Base-by-base conservation (phyloP, 2,797 vertebrate species). In the Rhynchotus rufescens region DNA sequence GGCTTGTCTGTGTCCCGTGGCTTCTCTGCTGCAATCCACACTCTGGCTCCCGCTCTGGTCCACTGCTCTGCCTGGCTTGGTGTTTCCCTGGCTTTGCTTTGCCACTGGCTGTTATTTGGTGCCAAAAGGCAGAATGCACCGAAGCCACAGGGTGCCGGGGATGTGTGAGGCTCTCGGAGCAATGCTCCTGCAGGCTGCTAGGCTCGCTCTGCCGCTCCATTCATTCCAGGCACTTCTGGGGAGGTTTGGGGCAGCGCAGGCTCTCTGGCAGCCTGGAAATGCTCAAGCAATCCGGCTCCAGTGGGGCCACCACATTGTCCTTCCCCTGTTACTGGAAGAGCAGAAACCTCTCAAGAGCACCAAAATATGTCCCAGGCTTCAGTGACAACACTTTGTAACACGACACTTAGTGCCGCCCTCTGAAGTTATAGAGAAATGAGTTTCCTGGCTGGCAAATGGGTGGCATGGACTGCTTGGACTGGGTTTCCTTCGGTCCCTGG, bases 111-210 rank as follows among this genome's bases (percentile, higher is more conserved):
- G 66, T 82, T 74, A 9, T 62, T 38, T 83, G 80, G 85, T 83
- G 91, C 95, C 93, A 26, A 88, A 84, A 93, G 88, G 94, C 93
- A 89, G 89, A 94, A 92, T 56, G 89, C 87, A 89, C 91, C 86
- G 92, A 82, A 93, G 73, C 67, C 82, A 71, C 64, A 76, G 38
- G 79, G 87, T 82, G 65, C 49, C 94, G 32, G 85, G 23, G 64
- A 38, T 80, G 82, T 92, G 88, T 84, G 69, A 40, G 71, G 84
- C 72, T 94, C 61, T 75, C 3, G 1, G 42, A 92, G 72, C 65
- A 67, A 88, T 90, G 93, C 86, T 82, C 52, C 86, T 87, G 64
- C 77, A 19, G 59, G 74, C 22, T 54, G 12, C 61, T 84, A n/a
- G 66, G 15, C 15, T 3, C 67, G 77, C 23, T 0, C 71, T 93